phyloP scores from a whole-genome alignment of 2,888 invertebrate species.

The Helobdella robusta region DNA sequence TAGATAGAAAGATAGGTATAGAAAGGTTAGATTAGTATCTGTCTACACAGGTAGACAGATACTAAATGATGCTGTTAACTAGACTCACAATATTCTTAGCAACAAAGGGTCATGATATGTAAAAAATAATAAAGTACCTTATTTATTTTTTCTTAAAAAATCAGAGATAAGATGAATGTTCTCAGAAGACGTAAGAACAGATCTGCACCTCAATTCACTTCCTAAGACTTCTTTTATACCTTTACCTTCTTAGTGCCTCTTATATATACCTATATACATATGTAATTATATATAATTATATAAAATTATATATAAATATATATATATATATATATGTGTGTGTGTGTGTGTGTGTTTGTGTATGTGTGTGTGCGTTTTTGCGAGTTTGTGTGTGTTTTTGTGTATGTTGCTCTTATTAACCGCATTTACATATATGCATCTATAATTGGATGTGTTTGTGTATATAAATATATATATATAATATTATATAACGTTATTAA shows the following conservation, averaged over 20 bases:
- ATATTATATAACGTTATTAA: background rate
- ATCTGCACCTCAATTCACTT: no score
- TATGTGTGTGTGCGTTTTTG: background rate
- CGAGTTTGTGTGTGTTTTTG: background rate
- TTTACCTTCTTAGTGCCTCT: background rate
- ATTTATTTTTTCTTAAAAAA: no score
- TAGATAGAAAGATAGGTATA: no score
- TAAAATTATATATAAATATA: background rate
- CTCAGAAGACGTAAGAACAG: no score
- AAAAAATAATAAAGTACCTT: no score
- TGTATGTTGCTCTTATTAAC: background rate
- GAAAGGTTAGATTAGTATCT: no score
- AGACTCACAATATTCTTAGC: no score
- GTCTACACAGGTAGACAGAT: no score
- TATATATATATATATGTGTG: conserved; percentile 12
- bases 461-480: conserved; percentile 17
- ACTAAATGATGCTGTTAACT: no score
- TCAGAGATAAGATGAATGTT: no score
- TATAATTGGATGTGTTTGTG: background rate
- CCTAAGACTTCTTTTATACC: no score
- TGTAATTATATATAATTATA: background rate
- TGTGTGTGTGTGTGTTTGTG: background rate
- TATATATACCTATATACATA: background rate
- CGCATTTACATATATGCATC: background rate
- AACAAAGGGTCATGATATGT: no score